phyloP scores from a whole-genome alignment of 2,888 invertebrate species.

The Lasius fuliginosus region DNA sequence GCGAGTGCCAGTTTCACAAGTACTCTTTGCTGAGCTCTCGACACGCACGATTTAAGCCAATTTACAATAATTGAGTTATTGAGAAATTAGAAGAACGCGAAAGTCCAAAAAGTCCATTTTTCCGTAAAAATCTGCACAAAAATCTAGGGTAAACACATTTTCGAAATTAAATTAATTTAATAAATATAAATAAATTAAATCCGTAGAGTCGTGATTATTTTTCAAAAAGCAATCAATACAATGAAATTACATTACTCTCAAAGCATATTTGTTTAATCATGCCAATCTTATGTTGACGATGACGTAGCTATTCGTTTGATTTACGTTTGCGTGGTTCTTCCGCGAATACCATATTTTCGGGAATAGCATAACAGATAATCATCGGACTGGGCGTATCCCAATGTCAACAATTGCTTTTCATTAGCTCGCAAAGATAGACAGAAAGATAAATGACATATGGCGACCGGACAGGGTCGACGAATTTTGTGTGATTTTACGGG shows the following conservation, averaged over 20 bases:
- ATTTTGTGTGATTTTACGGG: slow-evolving; percentile 34
- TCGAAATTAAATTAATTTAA: not conserved
- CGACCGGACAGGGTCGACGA: not conserved
- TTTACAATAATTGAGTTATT: not conserved
- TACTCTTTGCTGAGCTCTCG: slow-evolving; percentile 49
- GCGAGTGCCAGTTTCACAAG: slow-evolving; percentile 60
- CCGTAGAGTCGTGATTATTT: not conserved
- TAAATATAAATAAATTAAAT: slow-evolving; percentile 8
- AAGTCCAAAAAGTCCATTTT: not conserved
- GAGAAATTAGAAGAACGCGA: not conserved
- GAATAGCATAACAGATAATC: not conserved
- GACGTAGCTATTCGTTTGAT: not conserved
- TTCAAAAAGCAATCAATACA: not conserved
- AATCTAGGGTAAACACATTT: no score
- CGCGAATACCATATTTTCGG: not conserved
- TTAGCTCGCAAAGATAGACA: slow-evolving; percentile 34
- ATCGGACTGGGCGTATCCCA: not conserved
- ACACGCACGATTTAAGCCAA: slow-evolving; percentile 52
- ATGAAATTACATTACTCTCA: not conserved
- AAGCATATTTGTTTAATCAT: not conserved
- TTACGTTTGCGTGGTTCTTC: not conserved
- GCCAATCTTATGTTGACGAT: not conserved
- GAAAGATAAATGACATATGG: slow-evolving; percentile 25
- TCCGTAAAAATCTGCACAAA: not conserved
- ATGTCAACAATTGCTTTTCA: slow-evolving; percentile 54